Evolutionary conservation across 2,113 vertebrate species (phyloP).

Genomic region (Paralichthys olivaceus): DNA sequence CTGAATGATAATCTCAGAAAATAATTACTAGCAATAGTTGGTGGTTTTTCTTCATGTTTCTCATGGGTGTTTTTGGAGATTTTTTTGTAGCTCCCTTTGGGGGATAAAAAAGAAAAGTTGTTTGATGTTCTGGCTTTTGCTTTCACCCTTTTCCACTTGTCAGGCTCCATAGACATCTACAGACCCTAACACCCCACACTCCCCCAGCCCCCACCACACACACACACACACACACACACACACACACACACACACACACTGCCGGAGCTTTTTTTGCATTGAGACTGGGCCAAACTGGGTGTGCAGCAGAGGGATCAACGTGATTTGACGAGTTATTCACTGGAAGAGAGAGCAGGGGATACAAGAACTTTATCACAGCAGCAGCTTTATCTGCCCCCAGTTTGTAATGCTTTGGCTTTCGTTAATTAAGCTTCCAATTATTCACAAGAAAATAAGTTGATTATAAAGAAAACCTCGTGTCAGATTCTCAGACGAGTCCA

Average conservation of each 20-base stretch:
- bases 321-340: slow-evolving; percentile 69
- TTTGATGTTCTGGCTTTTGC: slow-evolving; percentile 70
- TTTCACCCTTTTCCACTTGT: slow-evolving; percentile 76
- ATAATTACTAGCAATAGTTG: not conserved
- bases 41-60: slow-evolving; percentile 1
- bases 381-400: not conserved
- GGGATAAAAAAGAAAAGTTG: slow-evolving; percentile 41
- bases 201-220: not conserved
- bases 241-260: slow-evolving; percentile 35
- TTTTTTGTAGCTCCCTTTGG: slow-evolving; percentile 29
- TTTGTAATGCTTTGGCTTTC: not conserved
- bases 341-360: slow-evolving; percentile 48
- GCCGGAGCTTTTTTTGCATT: slow-evolving; percentile 48
- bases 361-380: slow-evolving; percentile 36
- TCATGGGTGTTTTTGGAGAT: not conserved
- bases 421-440: not conserved
- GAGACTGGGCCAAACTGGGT: slow-evolving; percentile 53
- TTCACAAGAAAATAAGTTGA: slow-evolving; percentile 9
- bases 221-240: slow-evolving; percentile 17
- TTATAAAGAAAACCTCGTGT: not conserved
- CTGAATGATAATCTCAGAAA: not conserved
- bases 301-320: slow-evolving; percentile 56
- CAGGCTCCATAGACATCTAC: slow-evolving; percentile 69
- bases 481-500: not conserved
- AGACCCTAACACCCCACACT: slow-evolving; percentile 22